Evolutionary conservation across 1,140 invertebrate genomes (phyloP), one percentile per base, ranked within the genome.

Genomic region (Leptinotarsa texana): DNA sequence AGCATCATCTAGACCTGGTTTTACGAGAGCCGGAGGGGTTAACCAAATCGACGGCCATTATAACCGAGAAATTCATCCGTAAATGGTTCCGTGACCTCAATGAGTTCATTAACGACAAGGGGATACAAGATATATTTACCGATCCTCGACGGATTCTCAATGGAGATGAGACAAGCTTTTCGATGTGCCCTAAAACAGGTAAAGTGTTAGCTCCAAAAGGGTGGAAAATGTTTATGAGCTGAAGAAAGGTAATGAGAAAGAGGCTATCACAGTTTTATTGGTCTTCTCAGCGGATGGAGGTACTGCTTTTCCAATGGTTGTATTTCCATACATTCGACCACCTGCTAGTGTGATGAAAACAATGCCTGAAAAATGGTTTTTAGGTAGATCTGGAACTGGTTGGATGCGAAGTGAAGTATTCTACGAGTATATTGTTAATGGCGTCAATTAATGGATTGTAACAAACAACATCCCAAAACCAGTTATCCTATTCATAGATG

Each of bases 141-240:
- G 13, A 63, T 24, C 63, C 63, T 63, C 6, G 18, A 63, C 18
- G 63, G 24, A 13, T 63, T 22, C 24, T 63, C 63, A 63, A 63
- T 63, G 63, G 15, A 22, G 18, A 63, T 63, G 63, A 63, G 18
- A 63, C 63, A 24, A 63, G 63, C 24, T 63, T 63, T 24, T 63
- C 63, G 49, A 51, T 63, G 18, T 63, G 63, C 24, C 13, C 18
- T 63, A 8, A 63, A 63, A 24, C 63, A 63, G 63, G 63, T n/a
- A 63, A 63, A 24, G 63, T 63, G 18, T n/a, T 63, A 4, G 63
- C 18, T 5, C 18, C 21, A 18, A 24, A 63, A 63, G 13, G 57
- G 15, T 63, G 18, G 21, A 22, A 24, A 13, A 63, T n/a, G 13
- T 51, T 11, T 51, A 51, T 51, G 49, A 51, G 13, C 49, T 51